Conservation (phyloP, 1,140 invertebrate species). For the Tribolium madens region DNA sequence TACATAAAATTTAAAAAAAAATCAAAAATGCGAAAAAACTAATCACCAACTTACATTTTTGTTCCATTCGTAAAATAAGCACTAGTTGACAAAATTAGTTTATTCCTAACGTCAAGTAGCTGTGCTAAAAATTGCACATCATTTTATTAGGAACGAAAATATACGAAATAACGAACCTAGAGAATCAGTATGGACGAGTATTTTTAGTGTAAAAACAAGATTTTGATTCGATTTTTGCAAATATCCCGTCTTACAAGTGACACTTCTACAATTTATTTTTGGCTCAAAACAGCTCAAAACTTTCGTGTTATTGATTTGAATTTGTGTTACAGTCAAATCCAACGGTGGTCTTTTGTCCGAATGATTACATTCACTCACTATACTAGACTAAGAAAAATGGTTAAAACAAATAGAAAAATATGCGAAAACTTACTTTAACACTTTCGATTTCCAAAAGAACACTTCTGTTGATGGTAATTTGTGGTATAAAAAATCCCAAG, state of each 20-base stretch:
- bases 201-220: constrained; percentile 36
- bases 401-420: neutral
- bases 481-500: constrained; percentile 39
- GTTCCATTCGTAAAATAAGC: constrained; percentile 11
- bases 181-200: constrained; percentile 12
- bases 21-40: neutral
- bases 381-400: neutral
- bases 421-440: constrained; percentile 37
- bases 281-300: constrained; percentile 12
- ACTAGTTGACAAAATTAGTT: neutral
- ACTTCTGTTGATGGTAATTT: constrained; percentile 3
- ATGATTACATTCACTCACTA: neutral
- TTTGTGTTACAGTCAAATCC: neutral
- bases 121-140: neutral
- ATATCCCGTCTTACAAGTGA: constrained; percentile 43
- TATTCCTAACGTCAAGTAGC: neutral
- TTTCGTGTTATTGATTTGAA: neutral
- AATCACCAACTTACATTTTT: constrained; percentile 17
- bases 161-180: constrained; percentile 4
- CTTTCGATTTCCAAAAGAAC: constrained; percentile 37
- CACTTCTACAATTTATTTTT: constrained; percentile 7
- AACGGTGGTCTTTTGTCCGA: neutral
- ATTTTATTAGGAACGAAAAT: neutral
- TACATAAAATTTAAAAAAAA: neutral
- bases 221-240: constrained; percentile 40